These are phyloP conservation scores for Rhynchotus rufescens DNA, from an alignment of 2,797 vertebrate species.

Conservation along the genomic window DNA sequence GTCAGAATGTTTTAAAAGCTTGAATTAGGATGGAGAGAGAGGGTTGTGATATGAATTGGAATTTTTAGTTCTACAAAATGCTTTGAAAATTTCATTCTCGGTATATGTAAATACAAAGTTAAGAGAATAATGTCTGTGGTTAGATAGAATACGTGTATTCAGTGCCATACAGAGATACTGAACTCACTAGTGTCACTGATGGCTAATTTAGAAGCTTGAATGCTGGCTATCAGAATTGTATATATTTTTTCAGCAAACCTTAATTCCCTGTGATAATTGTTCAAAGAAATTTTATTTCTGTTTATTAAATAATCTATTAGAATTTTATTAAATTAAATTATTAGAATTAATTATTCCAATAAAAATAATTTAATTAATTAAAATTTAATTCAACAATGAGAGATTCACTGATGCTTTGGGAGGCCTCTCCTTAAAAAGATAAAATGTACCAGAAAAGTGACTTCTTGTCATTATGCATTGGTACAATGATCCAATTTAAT, in stretches of 20 bases:
- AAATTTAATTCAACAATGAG: neutral
- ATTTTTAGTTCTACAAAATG: neutral
- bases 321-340: too few relatives aligned
- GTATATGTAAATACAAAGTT: neutral
- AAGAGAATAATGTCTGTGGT: neutral
- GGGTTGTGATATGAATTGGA: neutral
- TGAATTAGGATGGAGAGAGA: neutral
- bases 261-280: neutral
- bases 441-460: neutral
- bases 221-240: neutral
- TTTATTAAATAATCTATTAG: too few relatives aligned
- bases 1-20: neutral
- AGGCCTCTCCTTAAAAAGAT: neutral
- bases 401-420: neutral
- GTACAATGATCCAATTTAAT: conserved; percentile 36
- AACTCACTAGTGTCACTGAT: neutral
- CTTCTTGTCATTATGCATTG: neutral
- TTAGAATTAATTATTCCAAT: too few relatives aligned
- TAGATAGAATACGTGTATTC: neutral
- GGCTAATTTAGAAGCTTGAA: neutral
- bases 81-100: neutral
- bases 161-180: neutral
- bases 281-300: neutral
- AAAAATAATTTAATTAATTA: too few relatives aligned
- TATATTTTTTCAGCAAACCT: neutral